These are phyloP conservation scores for Xenops minutus DNA, from an alignment of 2,797 vertebrate genomes.

Conservation along the genomic window DNA sequence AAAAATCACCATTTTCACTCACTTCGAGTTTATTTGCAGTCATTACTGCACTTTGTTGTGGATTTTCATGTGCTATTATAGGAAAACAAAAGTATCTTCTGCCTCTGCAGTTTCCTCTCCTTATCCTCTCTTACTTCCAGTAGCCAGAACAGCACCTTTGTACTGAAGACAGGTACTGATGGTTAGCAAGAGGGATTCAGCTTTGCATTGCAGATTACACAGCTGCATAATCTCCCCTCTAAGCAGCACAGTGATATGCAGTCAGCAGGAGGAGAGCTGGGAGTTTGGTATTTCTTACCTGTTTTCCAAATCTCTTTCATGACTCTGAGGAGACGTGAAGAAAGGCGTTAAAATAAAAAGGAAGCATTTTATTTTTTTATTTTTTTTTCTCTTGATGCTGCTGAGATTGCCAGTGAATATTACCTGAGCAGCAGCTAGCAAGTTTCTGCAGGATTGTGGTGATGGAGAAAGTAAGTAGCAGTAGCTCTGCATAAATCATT, in stretches of 20 bases:
- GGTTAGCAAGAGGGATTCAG: background rate
- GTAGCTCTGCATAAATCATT: conserved; percentile 73
- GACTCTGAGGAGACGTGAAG: background rate
- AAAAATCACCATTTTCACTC: background rate
- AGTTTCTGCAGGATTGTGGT: conserved; percentile 58
- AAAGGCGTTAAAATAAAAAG: conserved; percentile 6
- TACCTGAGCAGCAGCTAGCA: conserved; percentile 56
- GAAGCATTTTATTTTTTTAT: background rate
- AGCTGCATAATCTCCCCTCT: conserved; percentile 14
- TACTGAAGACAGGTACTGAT: background rate
- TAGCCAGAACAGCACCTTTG: conserved; percentile 36
- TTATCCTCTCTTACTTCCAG: conserved; percentile 8
- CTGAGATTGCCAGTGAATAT: conserved; percentile 41
- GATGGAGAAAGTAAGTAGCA: conserved; percentile 61
- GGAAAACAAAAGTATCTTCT: background rate
- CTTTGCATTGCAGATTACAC: conserved; percentile 8
- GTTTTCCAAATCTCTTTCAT: conserved; percentile 41
- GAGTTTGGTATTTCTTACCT: conserved; percentile 6
- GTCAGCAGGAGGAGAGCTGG: background rate
- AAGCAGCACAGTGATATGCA: background rate
- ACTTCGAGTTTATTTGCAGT: background rate
- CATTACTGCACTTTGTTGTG: background rate
- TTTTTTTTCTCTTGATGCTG: background rate
- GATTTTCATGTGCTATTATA: background rate
- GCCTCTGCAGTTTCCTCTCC: background rate